Conservation (phyloP, 2,113 vertebrate species). For the Anhinga rufa region DNA sequence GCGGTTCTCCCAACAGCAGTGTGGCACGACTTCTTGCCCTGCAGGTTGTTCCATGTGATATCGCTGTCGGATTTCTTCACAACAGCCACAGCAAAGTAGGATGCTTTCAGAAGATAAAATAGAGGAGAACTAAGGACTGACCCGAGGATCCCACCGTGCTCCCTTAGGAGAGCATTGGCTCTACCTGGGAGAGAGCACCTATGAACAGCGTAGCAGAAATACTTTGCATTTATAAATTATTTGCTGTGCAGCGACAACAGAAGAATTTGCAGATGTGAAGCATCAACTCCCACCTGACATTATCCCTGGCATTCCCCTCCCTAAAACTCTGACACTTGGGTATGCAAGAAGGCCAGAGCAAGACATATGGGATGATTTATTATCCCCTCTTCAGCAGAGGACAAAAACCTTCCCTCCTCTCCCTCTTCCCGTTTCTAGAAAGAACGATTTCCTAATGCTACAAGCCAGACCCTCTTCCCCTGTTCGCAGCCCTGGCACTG, state of each 20-base stretch:
- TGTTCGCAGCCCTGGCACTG: neutral
- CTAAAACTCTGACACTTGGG: neutral
- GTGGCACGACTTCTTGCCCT: slow-evolving; percentile 85
- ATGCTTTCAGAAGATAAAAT: neutral
- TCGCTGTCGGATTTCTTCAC: slow-evolving; percentile 66
- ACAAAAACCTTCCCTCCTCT: neutral
- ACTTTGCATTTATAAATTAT: neutral
- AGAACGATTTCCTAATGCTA: neutral
- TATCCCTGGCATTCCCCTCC: neutral
- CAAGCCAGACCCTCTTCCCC: neutral
- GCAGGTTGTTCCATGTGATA: slow-evolving; percentile 76
- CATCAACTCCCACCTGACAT: neutral
- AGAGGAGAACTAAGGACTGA: neutral
- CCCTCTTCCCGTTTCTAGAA: neutral
- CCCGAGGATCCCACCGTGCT: neutral
- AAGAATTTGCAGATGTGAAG: neutral
- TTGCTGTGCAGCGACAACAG: neutral
- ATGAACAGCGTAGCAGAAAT: neutral
- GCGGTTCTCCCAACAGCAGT: slow-evolving; percentile 77
- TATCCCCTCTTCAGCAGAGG: neutral
- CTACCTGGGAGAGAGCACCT: neutral
- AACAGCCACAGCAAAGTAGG: slow-evolving; percentile 83
- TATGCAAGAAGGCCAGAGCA: neutral
- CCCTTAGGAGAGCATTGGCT: neutral
- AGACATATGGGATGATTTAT: neutral